A percentile compares a stretch with the other conserved stretches of the same genome.
These are phyloP conservation scores for Vidua chalybeata DNA, from an alignment of 2,113 vertebrate species.

Conservation along the genomic window DNA sequence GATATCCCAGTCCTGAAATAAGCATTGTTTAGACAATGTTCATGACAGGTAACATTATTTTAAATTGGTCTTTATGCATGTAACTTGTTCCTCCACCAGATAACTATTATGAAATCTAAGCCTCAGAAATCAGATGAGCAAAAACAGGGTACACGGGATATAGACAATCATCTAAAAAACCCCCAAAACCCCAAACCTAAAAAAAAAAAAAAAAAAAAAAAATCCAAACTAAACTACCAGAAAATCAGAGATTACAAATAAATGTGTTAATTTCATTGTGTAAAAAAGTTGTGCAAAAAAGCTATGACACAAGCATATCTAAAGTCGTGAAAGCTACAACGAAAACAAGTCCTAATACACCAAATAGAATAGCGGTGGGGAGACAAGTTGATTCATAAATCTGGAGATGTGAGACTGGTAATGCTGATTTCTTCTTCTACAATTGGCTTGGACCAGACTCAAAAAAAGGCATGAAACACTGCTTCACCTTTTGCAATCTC, in stretches of 20 bases:
- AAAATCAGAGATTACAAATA: neutral
- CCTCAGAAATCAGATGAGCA: neutral
- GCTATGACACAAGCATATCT: neutral
- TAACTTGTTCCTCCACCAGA: neutral
- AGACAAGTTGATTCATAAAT: neutral
- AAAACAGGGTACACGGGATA: neutral
- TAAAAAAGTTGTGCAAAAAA: neutral
- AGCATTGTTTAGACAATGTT: neutral
- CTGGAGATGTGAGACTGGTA: neutral
- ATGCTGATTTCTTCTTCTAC: neutral
- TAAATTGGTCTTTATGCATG: neutral
- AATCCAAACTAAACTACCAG: neutral
- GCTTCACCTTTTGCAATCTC: constrained; percentile 16
- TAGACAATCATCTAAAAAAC: accelerated
- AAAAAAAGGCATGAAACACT: neutral
- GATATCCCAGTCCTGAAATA: neutral
- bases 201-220: neutral
- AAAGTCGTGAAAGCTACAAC: neutral
- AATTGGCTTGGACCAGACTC: neutral
- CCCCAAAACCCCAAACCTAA: neutral
- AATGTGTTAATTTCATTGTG: neutral
- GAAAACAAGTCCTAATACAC: neutral
- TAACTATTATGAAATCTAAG: neutral
- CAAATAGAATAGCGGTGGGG: neutral
- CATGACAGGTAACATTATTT: neutral